Conservation (phyloP, 1,140 invertebrate species). For the Saccostrea cuccullata region DNA sequence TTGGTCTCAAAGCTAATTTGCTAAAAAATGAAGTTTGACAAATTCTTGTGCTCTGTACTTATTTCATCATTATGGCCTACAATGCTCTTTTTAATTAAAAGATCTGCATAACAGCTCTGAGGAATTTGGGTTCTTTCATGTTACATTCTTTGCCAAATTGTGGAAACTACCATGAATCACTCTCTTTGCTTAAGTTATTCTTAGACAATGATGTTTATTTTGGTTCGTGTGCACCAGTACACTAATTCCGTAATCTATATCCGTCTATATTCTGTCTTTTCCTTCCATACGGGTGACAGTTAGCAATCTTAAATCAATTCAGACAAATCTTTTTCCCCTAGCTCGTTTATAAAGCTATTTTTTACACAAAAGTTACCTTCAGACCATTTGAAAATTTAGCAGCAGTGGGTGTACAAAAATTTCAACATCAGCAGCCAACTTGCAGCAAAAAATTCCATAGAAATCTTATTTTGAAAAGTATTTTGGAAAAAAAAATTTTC, state of each 20-base stretch:
- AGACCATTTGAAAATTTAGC: too few relatives aligned
- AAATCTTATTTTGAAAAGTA: neutral
- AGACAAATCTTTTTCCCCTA: neutral
- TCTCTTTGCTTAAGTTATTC: conserved; percentile 5
- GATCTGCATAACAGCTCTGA: neutral
- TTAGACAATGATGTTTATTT: conserved; percentile 8
- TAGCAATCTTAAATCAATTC: neutral
- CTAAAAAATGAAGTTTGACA: neutral
- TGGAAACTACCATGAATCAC: neutral
- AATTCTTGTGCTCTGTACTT: neutral
- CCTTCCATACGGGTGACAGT: neutral
- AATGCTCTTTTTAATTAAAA: neutral
- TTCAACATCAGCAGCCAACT: too few relatives aligned
- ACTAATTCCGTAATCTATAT: neutral
- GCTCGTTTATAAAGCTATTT: too few relatives aligned
- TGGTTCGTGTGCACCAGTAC: neutral
- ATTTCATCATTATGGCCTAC: neutral
- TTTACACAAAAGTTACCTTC: too few relatives aligned
- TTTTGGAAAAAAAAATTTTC: neutral
- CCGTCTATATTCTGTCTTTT: neutral
- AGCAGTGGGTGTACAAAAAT: too few relatives aligned
- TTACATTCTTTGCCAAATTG: conserved; percentile 24
- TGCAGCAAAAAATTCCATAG: neutral
- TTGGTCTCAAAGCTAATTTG: too few relatives aligned
- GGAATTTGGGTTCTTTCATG: conserved; percentile 3